Evolutionary conservation across 2,797 vertebrate genomes (phyloP).

Genomic region (Megaceryle alcyon): DNA sequence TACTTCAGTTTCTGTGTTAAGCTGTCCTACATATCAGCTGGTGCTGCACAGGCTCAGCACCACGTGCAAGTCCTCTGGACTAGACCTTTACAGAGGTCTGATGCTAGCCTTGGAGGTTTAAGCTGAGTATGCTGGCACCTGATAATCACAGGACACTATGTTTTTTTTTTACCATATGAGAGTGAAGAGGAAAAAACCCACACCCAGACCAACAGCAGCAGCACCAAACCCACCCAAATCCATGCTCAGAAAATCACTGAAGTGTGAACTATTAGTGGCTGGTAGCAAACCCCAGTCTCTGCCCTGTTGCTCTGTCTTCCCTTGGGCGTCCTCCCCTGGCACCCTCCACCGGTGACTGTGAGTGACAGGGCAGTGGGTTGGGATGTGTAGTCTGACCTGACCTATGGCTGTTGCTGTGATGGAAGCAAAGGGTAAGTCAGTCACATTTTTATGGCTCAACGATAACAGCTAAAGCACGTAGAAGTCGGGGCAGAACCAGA

Average conservation of each 20-base stretch:
- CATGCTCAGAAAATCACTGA: neutral
- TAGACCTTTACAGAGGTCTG: neutral
- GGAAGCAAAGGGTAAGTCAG: neutral
- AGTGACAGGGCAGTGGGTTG: neutral
- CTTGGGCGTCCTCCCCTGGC: neutral
- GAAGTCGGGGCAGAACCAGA: neutral
- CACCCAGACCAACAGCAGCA: neutral
- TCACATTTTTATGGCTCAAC: neutral
- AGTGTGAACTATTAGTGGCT: neutral
- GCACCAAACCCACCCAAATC: neutral
- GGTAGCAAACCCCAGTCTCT: neutral
- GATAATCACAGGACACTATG: no score
- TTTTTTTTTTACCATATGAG: neutral
- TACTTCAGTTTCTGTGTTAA: neutral
- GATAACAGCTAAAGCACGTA: neutral
- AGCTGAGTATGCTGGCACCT: neutral
- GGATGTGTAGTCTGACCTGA: neutral
- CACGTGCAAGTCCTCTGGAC: accelerated
- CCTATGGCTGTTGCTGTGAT: accelerated
- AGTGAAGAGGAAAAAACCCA: accelerated
- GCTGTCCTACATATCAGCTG: neutral
- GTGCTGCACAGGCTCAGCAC: neutral
- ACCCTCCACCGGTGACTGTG: accelerated
- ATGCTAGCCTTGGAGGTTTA: neutral
- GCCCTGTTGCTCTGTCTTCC: neutral